A percentile compares a stretch with the other conserved stretches of the same genome.
phyloP scores from a whole-genome alignment of 2,797 vertebrate species.

The Discoglossus pictus region DNA sequence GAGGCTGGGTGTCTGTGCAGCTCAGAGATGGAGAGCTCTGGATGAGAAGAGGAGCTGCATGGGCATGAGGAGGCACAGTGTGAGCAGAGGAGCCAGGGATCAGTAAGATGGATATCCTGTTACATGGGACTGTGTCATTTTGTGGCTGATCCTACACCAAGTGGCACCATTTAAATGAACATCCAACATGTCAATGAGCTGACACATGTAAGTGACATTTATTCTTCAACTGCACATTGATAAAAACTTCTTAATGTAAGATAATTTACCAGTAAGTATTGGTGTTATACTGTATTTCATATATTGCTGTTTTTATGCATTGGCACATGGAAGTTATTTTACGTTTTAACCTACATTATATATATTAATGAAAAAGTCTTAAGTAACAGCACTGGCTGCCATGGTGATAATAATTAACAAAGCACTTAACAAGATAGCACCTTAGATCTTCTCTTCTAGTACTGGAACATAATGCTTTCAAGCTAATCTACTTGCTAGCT shows the following conservation, averaged over 20 bases:
- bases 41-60: background rate
- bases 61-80: background rate
- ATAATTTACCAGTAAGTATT: background rate
- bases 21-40: conserved; percentile 8
- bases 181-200: conserved; percentile 27
- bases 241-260: conserved; percentile 8
- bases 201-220: background rate
- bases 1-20: conserved; percentile 6
- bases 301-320: too few relatives aligned
- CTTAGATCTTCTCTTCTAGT: conserved; percentile 14
- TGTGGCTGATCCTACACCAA: too few relatives aligned
- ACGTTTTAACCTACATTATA: too few relatives aligned
- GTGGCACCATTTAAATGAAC: background rate
- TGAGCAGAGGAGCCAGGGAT: background rate
- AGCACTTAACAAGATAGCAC: conserved; percentile 45
- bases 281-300: background rate
- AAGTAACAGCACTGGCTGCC: conserved; percentile 23
- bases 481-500: conserved; percentile 10
- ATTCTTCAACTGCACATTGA: background rate
- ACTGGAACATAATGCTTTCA: conserved; percentile 21
- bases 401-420: conserved; percentile 41
- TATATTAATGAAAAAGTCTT: background rate
- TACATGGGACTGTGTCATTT: too few relatives aligned
- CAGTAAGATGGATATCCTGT: background rate
- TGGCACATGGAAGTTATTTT: too few relatives aligned